phyloP scores from a whole-genome alignment of 2,113 vertebrate genomes.

The Gobiocypris rarus region DNA sequence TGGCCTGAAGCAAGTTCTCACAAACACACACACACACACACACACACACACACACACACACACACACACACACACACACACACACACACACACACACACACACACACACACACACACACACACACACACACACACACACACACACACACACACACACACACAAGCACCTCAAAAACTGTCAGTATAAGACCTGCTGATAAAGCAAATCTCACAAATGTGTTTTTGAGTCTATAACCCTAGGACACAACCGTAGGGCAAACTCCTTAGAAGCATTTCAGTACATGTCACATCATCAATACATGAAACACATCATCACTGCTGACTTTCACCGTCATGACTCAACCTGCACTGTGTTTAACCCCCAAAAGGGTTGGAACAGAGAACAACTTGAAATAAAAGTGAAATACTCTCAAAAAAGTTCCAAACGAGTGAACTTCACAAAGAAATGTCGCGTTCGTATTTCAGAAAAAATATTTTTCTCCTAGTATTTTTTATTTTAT shows the following conservation, averaged over 20 bases:
- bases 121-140: neutral
- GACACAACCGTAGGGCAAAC: neutral
- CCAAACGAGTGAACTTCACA: neutral
- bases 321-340: neutral
- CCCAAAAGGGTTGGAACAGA: neutral
- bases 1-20: constrained; percentile 10
- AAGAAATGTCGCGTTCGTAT: neutral
- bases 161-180: constrained; percentile 10
- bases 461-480: neutral
- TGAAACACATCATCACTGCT: neutral
- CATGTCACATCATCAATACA: constrained; percentile 14
- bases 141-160: neutral
- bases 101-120: neutral
- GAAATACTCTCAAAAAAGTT: neutral
- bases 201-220: constrained; percentile 22
- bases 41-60: neutral
- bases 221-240: neutral
- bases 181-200: constrained; percentile 3
- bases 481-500: no score
- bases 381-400: neutral
- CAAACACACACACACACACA: neutral
- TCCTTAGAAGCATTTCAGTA: neutral
- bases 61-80: neutral
- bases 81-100: neutral
- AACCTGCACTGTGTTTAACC: neutral